Base-by-base conservation (phyloP, 2,113 vertebrate genomes). In the Halcyon senegalensis region DNA sequence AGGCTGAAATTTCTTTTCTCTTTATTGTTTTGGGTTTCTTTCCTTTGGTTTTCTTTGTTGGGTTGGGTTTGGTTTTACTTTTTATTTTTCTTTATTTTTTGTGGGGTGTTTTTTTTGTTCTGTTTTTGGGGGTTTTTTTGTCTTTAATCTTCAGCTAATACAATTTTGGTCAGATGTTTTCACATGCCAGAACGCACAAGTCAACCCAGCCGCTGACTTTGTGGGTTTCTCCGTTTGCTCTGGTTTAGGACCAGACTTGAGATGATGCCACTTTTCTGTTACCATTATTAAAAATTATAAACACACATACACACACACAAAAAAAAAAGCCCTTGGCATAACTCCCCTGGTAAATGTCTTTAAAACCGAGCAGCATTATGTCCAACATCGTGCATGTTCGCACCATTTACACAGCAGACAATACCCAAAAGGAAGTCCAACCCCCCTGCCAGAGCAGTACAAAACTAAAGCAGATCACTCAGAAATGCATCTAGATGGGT, bases 281-380 rank as follows among this genome's bases (percentile, higher is more conserved):
- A 25, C 13, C 35, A 8, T 37, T 74, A 28, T 46, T 84, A 37
- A 82, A 92, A 94, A 64, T 35, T 51, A 67, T 3, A 63, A 39
- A 24, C 50, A 25, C 23, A 51, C 30, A 35, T 6, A 16, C 37
- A 58, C 48, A 50, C 55, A 35, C 15, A 24, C 43, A 58, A 70
- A 76, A 74, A 43, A 83, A 58, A 25, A 69, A 37, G 16, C 0
- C 0, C 33, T 60, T 83, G 67, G 74, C 18, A 14, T 33, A 50
- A 77, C 10, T 59, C 9, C 31, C 9, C 30, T 30, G 39, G 11
- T 79, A 83, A 66, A 12, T 25, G 50, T 14, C 11, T 55, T 84
- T n/a, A 33, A 64, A 84, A 24, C 14, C 0, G 0, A 56, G 67
- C 7, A 5, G 56, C 30, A 6, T 11, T 33, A 3, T 3, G 16